These are phyloP conservation scores for Rhinichthys klamathensis DNA, from an alignment of 2,113 vertebrate genomes.

Conservation along the genomic window DNA sequence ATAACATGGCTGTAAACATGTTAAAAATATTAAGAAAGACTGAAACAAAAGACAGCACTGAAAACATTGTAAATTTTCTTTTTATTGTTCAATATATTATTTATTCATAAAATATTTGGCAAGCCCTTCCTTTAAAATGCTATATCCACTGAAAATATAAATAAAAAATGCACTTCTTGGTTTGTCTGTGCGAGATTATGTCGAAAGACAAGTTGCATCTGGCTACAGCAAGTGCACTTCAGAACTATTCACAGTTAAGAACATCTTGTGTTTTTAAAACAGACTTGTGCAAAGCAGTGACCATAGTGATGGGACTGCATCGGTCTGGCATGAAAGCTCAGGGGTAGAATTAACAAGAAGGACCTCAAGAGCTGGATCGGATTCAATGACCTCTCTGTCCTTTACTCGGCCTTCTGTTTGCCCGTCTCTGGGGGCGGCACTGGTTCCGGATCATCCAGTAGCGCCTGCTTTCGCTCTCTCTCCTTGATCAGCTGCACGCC, in stretches of 20 bases:
- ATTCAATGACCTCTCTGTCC: constrained; percentile 45
- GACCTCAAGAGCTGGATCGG: constrained; percentile 49
- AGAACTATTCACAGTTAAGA: constrained; percentile 69
- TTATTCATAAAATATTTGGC: constrained; percentile 59
- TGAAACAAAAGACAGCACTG: constrained; percentile 29
- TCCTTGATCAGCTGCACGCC: constrained; percentile 97
- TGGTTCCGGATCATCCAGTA: constrained; percentile 79
- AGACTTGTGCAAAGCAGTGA: constrained; percentile 50
- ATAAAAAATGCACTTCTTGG: constrained; percentile 66
- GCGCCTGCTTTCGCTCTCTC: constrained; percentile 80
- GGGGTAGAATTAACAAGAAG: constrained; percentile 48
- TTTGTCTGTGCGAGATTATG: constrained; percentile 58
- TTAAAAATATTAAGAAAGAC: neutral
- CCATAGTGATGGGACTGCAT: constrained; percentile 55
- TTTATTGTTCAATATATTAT: constrained; percentile 59
- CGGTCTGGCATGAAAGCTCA: constrained; percentile 57
- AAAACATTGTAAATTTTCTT: constrained; percentile 28
- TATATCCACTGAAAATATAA: constrained; percentile 61
- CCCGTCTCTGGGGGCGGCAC: constrained; percentile 59
- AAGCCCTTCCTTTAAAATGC: constrained; percentile 53
- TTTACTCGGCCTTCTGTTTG: constrained; percentile 85
- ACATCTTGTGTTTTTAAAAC: constrained; percentile 55
- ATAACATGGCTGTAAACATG: neutral
- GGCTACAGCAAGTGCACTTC: constrained; percentile 78
- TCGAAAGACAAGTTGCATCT: constrained; percentile 62